These are phyloP conservation scores for Promerops cafer DNA, from an alignment of 2,113 vertebrate genomes.

Conservation along the genomic window DNA sequence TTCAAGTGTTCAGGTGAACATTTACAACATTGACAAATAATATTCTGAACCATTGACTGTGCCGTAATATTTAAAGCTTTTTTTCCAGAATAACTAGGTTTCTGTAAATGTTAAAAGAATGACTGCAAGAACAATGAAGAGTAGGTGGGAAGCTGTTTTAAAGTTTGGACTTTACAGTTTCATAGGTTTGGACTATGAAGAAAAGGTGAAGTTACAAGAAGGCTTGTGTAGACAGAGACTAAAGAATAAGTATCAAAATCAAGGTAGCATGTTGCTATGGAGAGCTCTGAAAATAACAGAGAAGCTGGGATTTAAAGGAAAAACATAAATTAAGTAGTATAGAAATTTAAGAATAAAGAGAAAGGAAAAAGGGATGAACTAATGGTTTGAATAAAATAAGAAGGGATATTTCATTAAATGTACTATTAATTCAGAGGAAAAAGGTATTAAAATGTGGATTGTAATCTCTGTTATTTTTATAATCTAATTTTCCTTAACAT, in stretches of 20 bases:
- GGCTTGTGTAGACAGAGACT: neutral
- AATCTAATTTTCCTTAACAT: neutral
- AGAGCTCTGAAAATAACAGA: neutral
- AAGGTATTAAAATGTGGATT: neutral
- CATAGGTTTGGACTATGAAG: neutral
- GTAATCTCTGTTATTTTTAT: neutral
- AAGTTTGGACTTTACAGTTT: too few relatives aligned
- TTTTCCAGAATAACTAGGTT: neutral
- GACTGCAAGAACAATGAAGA: neutral
- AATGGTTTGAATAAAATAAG: neutral
- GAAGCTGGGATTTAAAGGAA: neutral
- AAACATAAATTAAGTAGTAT: neutral
- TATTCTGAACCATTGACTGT: neutral
- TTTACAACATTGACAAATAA: neutral
- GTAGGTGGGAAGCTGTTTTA: neutral
- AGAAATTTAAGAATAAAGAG: neutral
- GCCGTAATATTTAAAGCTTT: neutral
- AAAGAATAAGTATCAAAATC: neutral
- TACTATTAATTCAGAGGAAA: neutral
- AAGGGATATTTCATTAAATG: neutral
- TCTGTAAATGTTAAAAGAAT: neutral
- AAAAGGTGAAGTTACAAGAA: neutral
- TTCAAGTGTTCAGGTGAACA: neutral
- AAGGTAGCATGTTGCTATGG: neutral
- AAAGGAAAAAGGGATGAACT: neutral